Conservation (phyloP, 2,888 invertebrate genomes). For the Halictus ligatus region DNA sequence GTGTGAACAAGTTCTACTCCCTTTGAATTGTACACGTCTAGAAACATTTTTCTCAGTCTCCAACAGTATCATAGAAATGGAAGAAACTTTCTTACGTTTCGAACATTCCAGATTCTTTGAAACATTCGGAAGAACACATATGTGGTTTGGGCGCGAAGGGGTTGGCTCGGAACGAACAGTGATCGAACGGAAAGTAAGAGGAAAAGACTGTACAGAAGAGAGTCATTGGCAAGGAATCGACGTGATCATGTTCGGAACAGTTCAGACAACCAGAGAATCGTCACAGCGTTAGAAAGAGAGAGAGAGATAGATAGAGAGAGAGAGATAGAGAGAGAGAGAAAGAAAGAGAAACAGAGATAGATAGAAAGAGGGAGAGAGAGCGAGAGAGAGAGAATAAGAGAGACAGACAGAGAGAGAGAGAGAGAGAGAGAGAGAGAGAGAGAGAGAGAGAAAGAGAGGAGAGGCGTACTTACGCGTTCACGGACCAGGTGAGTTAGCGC, state of each 20-base stretch:
- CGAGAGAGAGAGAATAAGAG: not conserved
- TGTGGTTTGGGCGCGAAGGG: slow-evolving; percentile 9
- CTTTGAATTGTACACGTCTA: too few species aligned
- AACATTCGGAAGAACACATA: not conserved
- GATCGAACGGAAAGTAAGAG: slow-evolving; percentile 31
- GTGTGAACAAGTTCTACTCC: too few species aligned
- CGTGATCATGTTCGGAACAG: slow-evolving; percentile 55
- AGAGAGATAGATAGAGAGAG: too few species aligned
- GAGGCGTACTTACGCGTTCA: slow-evolving; percentile 73
- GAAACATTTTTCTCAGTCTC: too few species aligned
- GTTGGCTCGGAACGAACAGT: slow-evolving; percentile 16
- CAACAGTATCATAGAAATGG: too few species aligned
- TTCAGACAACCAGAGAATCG: slow-evolving; percentile 69
- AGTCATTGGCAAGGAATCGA: slow-evolving; percentile 62
- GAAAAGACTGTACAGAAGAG: slow-evolving; percentile 47
- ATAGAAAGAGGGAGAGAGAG: slow-evolving; percentile 15
- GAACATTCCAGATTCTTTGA: not conserved
- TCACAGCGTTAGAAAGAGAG: slow-evolving; percentile 65
- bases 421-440: too few species aligned
- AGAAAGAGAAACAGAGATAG: too few species aligned
- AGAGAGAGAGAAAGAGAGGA: not conserved
- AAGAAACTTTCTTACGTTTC: too few species aligned
- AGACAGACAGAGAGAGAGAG: too few species aligned
- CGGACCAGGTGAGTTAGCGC: slow-evolving; percentile 63
- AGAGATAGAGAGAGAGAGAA: too few species aligned